Conservation (phyloP, 2,113 vertebrate species). For the Perca schrenkii region DNA sequence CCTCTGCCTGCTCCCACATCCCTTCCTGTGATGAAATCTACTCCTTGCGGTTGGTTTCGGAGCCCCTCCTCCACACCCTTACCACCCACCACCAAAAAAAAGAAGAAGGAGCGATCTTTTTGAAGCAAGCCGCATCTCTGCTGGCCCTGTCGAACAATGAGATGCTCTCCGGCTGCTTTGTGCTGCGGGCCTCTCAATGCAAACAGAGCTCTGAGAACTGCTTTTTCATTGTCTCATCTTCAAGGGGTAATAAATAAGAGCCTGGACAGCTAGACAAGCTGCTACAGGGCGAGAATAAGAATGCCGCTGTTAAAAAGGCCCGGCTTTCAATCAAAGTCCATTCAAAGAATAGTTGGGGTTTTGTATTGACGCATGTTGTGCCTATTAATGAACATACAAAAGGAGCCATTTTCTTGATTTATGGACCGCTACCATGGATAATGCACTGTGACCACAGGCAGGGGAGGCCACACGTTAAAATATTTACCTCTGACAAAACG, state of each 20-base stretch:
- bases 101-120: slow-evolving; percentile 43
- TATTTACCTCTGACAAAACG: slow-evolving; percentile 61
- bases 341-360: slow-evolving; percentile 93
- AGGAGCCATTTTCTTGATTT: slow-evolving; percentile 94
- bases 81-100: slow-evolving; percentile 57
- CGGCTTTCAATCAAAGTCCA: slow-evolving; percentile 95
- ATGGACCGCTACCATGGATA: slow-evolving; percentile 91
- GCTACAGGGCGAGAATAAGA: slow-evolving; percentile 94
- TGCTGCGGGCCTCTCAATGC: slow-evolving; percentile 87
- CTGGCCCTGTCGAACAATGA: slow-evolving; percentile 57
- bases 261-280: slow-evolving; percentile 92
- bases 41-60: slow-evolving; percentile 24
- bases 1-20: slow-evolving; percentile 40
- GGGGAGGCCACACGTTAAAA: slow-evolving; percentile 85
- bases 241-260: slow-evolving; percentile 94
- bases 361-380: slow-evolving; percentile 97
- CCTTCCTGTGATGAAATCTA: slow-evolving; percentile 69
- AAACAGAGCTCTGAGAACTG: slow-evolving; percentile 89
- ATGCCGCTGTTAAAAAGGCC: slow-evolving; percentile 90
- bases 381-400: slow-evolving; percentile 97
- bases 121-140: slow-evolving; percentile 48
- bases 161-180: slow-evolving; percentile 83
- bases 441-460: slow-evolving; percentile 84
- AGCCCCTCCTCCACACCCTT: slow-evolving; percentile 59
- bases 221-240: slow-evolving; percentile 92